These are phyloP conservation scores for Paramuricea clavata DNA, from an alignment of 92 coral and sea anemone species.

Conservation along the genomic window DNA sequence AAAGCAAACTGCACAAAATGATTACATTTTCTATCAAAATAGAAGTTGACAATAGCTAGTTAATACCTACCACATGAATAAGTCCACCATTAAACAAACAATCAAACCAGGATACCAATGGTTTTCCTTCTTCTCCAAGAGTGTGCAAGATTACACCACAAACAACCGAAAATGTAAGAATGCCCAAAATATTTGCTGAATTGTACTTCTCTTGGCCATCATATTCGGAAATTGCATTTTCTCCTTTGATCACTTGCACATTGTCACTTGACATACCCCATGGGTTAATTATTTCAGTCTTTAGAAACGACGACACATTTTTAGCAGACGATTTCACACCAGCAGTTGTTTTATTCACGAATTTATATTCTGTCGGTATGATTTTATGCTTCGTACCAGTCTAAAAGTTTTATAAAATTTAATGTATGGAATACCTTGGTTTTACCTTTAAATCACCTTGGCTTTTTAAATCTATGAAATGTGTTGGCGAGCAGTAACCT, in stretches of 20 bases:
- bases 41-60: too few relatives aligned
- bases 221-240: neutral
- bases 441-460: too few relatives aligned
- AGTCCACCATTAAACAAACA: slow-evolving; percentile 25
- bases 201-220: slow-evolving; percentile 23
- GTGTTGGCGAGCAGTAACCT: too few relatives aligned
- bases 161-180: slow-evolving; percentile 23
- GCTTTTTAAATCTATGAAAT: too few relatives aligned
- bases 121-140: slow-evolving; percentile 23
- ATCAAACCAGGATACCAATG: neutral
- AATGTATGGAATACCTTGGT: neutral
- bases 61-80: slow-evolving; percentile 23
- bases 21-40: too few relatives aligned
- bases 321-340: neutral
- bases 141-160: slow-evolving; percentile 10
- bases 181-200: slow-evolving; percentile 5
- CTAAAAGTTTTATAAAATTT: neutral
- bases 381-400: slow-evolving; percentile 10
- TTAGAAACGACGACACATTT: neutral
- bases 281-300: neutral
- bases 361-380: neutral
- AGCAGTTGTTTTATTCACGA: neutral
- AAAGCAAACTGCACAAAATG: too few relatives aligned
- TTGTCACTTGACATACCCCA: neutral
- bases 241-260: neutral